phyloP scores from a whole-genome alignment of 2,888 invertebrate genomes.

The Callyntrura sp. region DNA sequence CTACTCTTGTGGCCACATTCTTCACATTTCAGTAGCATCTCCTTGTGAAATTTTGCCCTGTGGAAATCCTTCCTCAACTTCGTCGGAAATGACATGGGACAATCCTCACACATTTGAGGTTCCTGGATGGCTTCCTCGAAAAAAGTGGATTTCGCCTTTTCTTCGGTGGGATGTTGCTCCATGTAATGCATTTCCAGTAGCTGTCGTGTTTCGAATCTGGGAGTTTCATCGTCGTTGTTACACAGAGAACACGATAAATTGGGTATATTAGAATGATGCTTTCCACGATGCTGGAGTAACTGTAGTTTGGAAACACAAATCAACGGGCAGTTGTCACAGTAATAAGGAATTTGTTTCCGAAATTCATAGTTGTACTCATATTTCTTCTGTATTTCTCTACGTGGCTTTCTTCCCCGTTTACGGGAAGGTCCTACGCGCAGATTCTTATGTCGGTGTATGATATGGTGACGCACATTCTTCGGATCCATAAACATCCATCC shows the following conservation, averaged over 20 bases:
- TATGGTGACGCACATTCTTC: background rate
- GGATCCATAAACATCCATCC: background rate
- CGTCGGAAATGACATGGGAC: conserved; percentile 19
- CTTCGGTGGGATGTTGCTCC: background rate
- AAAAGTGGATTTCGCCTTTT: background rate
- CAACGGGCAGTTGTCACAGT: conserved; percentile 54
- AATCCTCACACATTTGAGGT: conserved; percentile 12
- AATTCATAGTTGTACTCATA: background rate
- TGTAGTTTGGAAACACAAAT: background rate
- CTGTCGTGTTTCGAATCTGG: conserved; percentile 44
- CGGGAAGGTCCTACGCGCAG: background rate
- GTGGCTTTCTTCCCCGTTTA: background rate
- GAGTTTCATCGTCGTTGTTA: too few species aligned
- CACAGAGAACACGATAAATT: background rate
- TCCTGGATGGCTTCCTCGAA: background rate
- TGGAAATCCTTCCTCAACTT: conserved; percentile 31
- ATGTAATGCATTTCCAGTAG: conserved; percentile 37
- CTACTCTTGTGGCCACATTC: conserved; percentile 2
- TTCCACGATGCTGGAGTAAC: background rate
- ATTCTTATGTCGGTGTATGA: background rate
- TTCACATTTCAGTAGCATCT: background rate
- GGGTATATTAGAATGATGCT: background rate
- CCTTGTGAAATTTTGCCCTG: conserved; percentile 20
- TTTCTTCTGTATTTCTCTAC: background rate
- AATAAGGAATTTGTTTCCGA: conserved; percentile 5